Percentiles rank a stretch among this genome's conserved stretches.
Evolutionary conservation across 2,888 invertebrate species (phyloP).

Genomic region (Timandra comae): DNA sequence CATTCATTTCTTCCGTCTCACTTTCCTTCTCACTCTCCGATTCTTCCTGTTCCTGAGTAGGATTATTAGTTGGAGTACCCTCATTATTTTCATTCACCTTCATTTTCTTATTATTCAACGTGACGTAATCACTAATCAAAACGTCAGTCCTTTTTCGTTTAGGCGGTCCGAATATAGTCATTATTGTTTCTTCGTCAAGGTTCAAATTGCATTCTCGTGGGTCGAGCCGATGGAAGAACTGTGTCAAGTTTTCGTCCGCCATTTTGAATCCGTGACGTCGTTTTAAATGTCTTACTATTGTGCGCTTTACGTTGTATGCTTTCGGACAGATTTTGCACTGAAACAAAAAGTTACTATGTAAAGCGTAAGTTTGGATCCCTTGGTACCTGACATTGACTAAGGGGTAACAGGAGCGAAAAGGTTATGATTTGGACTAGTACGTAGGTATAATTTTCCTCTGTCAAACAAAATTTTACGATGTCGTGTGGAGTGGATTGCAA

Average conservation of each 20-base stretch:
- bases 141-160: conserved; percentile 40
- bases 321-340: conserved; percentile 73
- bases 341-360: conserved; percentile 18
- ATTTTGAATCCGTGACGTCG: conserved; percentile 55
- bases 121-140: conserved; percentile 42
- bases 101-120: conserved; percentile 26
- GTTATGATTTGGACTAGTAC: no score
- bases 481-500: no score
- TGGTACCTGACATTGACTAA: no score
- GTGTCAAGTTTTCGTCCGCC: conserved; percentile 35
- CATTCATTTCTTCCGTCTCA: conserved; percentile 20
- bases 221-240: conserved; percentile 50
- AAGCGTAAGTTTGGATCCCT: no score
- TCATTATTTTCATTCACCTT: conserved; percentile 8
- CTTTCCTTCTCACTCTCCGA: conserved; percentile 9
- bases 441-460: neutral
- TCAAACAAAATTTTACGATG: no score
- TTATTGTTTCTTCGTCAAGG: conserved; percentile 54
- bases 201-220: conserved; percentile 57
- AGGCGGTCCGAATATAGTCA: conserved; percentile 55
- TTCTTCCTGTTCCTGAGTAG: conserved; percentile 17
- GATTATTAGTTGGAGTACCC: conserved; percentile 14
- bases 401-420: no score
- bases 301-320: conserved; percentile 60
- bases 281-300: conserved; percentile 64